Conservation (phyloP, 2,888 invertebrate genomes). For the Cylloceria caligata region DNA sequence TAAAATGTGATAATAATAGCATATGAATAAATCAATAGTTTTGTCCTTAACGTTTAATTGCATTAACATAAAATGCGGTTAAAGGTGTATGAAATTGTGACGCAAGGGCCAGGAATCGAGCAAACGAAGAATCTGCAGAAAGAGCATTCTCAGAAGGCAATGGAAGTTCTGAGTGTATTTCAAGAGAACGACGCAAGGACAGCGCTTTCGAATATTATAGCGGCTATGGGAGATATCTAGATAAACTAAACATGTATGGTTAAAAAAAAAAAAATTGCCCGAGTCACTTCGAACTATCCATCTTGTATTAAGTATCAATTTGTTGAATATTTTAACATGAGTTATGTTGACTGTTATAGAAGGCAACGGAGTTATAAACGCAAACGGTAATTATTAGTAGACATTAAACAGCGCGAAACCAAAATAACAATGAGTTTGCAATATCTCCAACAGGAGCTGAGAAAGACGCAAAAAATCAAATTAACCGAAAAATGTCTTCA, state of each 20-base stretch:
- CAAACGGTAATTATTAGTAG: constrained; percentile 26
- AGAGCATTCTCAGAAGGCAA: constrained; percentile 91
- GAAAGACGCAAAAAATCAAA: too few species aligned
- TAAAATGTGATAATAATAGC: too few species aligned
- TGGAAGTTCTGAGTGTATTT: constrained; percentile 91
- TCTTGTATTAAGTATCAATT: constrained; percentile 63
- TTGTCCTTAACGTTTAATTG: neutral
- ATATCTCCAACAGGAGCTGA: too few species aligned
- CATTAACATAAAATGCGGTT: constrained; percentile 34
- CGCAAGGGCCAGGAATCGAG: constrained; percentile 90
- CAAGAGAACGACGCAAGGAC: constrained; percentile 93
- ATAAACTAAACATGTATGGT: constrained; percentile 46
- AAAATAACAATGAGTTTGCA: too few species aligned
- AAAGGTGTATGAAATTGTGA: constrained; percentile 87
- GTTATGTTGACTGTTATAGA: constrained; percentile 43
- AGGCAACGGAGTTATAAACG: constrained; percentile 23
- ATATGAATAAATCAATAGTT: neutral
- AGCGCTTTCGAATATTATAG: constrained; percentile 94
- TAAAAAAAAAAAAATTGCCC: constrained; percentile 58
- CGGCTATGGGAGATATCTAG: constrained; percentile 91
- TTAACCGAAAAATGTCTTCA: too few species aligned
- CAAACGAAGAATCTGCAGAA: constrained; percentile 91
- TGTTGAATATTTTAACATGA: constrained; percentile 55
- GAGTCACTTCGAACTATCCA: constrained; percentile 58
- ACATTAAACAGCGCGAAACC: constrained; percentile 29